Conservation (phyloP, 2,888 invertebrate species). For the Phortica magna region DNA sequence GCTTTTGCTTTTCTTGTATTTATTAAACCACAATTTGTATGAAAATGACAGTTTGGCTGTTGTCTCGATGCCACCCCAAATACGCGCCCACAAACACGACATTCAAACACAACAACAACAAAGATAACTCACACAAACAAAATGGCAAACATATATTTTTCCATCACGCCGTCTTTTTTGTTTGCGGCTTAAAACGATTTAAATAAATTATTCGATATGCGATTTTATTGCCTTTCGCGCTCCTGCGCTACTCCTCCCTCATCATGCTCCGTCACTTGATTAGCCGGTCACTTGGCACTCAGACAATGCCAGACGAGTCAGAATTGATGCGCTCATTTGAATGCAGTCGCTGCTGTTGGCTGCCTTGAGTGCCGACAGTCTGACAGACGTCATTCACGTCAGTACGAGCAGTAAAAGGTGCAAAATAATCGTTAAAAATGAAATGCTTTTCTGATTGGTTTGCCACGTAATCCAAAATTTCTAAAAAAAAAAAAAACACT, state of each 20-base stretch:
- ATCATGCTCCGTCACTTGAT: not conserved
- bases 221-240: conserved; percentile 55
- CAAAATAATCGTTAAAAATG: conserved; percentile 30
- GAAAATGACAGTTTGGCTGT: not conserved
- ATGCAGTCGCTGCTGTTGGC: not conserved
- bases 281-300: not conserved
- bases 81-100: not conserved
- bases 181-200: conserved; percentile 62
- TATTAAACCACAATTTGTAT: not conserved
- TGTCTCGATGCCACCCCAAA: not conserved
- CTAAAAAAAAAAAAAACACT: not conserved
- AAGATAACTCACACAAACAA: not conserved
- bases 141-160: conserved; percentile 42
- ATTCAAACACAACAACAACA: not conserved
- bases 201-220: conserved; percentile 71
- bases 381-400: not conserved
- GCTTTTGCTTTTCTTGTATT: not conserved
- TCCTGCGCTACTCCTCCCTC: not conserved
- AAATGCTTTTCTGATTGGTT: conserved; percentile 54
- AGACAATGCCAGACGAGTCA: too few relatives aligned
- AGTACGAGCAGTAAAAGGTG: conserved; percentile 3
- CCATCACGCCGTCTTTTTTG: not conserved
- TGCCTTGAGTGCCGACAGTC: not conserved
- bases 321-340: conserved; percentile 15
- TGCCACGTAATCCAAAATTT: conserved; percentile 59